These are phyloP conservation scores for Haemorhous mexicanus DNA, from an alignment of 2,113 vertebrate genomes.

Conservation along the genomic window DNA sequence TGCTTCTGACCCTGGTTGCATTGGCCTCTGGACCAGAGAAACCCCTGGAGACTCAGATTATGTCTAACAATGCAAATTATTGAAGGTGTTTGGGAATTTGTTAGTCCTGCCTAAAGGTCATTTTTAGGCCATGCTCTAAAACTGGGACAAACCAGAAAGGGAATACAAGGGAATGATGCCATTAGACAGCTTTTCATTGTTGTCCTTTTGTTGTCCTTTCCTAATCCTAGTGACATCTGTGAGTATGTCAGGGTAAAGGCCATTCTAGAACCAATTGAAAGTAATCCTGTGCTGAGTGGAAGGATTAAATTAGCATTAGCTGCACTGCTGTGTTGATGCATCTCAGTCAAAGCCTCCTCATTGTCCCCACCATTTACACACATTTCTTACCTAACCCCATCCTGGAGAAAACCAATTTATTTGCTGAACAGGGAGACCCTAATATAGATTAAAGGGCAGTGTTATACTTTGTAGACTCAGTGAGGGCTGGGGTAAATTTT, in stretches of 20 bases:
- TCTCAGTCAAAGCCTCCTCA: neutral
- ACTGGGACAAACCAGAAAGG: neutral
- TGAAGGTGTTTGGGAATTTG: neutral
- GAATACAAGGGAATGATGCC: neutral
- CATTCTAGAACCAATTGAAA: neutral
- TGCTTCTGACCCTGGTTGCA: neutral
- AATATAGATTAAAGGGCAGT: neutral
- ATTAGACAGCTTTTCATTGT: neutral
- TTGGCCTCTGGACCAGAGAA: neutral
- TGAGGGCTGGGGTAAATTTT: neutral
- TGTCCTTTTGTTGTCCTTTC: neutral
- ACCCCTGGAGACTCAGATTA: neutral
- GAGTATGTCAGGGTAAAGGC: neutral
- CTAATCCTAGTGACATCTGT: neutral
- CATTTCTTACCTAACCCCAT: neutral
- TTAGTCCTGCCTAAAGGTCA: neutral
- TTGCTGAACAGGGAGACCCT: neutral
- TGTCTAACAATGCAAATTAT: neutral
- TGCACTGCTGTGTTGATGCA: neutral
- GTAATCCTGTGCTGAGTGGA: neutral
- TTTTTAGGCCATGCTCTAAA: neutral
- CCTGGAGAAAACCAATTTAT: neutral
- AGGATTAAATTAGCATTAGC: neutral
- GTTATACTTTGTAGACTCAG: neutral
- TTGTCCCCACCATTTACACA: neutral